Evolutionary conservation across 2,797 vertebrate genomes (phyloP).

Genomic region (Carduelis carduelis): DNA sequence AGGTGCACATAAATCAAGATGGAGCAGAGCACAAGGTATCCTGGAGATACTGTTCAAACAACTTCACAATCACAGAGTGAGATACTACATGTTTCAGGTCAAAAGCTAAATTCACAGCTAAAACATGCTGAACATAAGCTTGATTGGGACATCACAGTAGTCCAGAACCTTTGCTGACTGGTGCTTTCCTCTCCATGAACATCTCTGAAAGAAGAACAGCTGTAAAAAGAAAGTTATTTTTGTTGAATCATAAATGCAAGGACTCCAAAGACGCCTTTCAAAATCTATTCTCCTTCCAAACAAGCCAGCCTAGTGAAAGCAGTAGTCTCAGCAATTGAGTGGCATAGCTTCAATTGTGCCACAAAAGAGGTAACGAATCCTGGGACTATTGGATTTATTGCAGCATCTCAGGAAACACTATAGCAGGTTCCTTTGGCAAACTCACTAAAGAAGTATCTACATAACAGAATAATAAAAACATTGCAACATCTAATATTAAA

Average conservation of each 20-base stretch:
- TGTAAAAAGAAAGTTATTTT: background rate
- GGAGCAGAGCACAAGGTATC: background rate
- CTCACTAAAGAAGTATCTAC: background rate
- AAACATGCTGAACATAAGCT: background rate
- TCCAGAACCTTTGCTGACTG: background rate
- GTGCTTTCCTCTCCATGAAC: background rate
- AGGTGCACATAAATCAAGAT: background rate
- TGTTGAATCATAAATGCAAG: background rate
- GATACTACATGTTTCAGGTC: background rate
- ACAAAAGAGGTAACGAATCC: background rate
- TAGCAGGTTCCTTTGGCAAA: background rate
- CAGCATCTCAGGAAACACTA: background rate
- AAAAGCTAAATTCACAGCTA: background rate
- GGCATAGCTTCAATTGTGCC: background rate
- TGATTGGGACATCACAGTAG: background rate
- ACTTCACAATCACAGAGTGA: background rate
- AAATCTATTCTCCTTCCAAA: background rate
- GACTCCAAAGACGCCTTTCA: background rate
- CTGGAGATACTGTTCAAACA: background rate
- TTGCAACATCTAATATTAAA: background rate
- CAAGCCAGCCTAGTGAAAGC: background rate
- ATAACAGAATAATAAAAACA: background rate
- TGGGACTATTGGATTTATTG: background rate
- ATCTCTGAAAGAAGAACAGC: background rate
- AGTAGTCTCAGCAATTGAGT: background rate